These are phyloP conservation scores for Sinonovacula constricta DNA, from an alignment of 1,140 invertebrate species.

Conservation along the genomic window DNA sequence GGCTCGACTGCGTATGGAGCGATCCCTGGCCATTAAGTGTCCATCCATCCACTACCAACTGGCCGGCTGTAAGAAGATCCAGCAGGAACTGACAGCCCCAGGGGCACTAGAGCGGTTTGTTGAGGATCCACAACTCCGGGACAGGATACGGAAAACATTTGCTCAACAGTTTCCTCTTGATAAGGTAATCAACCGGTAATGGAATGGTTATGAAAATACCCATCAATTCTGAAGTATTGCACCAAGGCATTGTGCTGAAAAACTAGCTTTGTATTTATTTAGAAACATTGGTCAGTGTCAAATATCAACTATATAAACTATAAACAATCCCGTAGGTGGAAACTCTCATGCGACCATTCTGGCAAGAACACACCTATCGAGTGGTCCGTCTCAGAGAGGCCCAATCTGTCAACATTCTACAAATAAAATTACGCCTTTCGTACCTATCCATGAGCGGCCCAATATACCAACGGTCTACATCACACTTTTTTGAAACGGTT, in stretches of 20 bases:
- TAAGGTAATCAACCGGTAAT: slow-evolving; percentile 57
- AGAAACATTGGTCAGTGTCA: background rate
- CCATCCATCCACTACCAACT: slow-evolving; percentile 91
- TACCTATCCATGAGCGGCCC: too few relatives aligned
- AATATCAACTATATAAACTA: background rate
- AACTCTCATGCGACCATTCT: too few relatives aligned
- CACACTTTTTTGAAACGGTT: too few relatives aligned
- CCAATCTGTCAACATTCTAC: too few relatives aligned
- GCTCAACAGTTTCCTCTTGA: slow-evolving; percentile 94
- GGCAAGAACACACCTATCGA: too few relatives aligned
- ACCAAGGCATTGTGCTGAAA: background rate
- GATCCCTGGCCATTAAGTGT: slow-evolving; percentile 94
- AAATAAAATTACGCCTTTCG: too few relatives aligned
- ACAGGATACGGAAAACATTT: slow-evolving; percentile 88
- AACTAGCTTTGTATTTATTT: slow-evolving; percentile 1
- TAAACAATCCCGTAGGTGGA: too few relatives aligned
- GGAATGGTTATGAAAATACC: background rate
- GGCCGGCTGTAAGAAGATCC: slow-evolving; percentile 84
- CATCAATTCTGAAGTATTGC: background rate
- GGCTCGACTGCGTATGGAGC: slow-evolving; percentile 90
- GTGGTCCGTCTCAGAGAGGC: too few relatives aligned
- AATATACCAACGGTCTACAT: too few relatives aligned
- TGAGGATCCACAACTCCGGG: slow-evolving; percentile 80
- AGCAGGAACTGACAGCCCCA: slow-evolving; percentile 89
- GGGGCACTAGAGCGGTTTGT: slow-evolving; percentile 87